A percentile compares a stretch with the other conserved stretches of the same genome.
Conservation (phyloP, 1,140 invertebrate species). For the Pteromalus puparum region DNA sequence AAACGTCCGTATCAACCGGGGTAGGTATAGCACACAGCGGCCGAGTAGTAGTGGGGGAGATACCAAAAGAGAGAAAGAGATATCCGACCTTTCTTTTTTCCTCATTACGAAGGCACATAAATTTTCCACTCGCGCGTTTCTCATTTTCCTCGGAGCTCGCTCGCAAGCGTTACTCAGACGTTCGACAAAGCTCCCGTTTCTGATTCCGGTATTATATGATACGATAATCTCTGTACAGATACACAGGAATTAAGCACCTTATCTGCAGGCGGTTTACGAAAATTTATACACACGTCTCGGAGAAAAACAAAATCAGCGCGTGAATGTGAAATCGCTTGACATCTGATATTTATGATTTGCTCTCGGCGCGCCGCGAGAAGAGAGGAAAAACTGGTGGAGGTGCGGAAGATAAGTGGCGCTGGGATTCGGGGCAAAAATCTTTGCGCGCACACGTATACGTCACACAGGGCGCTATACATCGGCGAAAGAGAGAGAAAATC, state of each 20-base stretch:
- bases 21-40: too few relatives aligned
- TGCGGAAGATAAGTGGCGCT: conserved; percentile 14
- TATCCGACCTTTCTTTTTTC: conserved; percentile 7
- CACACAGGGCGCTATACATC: neutral
- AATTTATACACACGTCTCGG: too few relatives aligned
- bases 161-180: too few relatives aligned
- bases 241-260: neutral
- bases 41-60: neutral
- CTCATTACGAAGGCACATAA: conserved; percentile 12
- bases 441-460: neutral
- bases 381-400: neutral
- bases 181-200: conserved; percentile 14
- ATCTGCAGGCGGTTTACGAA: neutral
- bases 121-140: neutral
- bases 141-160: neutral
- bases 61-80: conserved; percentile 31
- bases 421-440: conserved; percentile 13
- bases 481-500: neutral
- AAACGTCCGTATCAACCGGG: conserved; percentile 23
- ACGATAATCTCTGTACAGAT: neutral
- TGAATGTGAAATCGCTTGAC: conserved; percentile 19
- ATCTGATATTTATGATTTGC: conserved; percentile 29
- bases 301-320: neutral
- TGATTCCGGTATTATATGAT: too few relatives aligned
- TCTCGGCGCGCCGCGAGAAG: too few relatives aligned